These are phyloP conservation scores for Mergus octosetaceus DNA, from an alignment of 2,797 vertebrate species.

Conservation along the genomic window DNA sequence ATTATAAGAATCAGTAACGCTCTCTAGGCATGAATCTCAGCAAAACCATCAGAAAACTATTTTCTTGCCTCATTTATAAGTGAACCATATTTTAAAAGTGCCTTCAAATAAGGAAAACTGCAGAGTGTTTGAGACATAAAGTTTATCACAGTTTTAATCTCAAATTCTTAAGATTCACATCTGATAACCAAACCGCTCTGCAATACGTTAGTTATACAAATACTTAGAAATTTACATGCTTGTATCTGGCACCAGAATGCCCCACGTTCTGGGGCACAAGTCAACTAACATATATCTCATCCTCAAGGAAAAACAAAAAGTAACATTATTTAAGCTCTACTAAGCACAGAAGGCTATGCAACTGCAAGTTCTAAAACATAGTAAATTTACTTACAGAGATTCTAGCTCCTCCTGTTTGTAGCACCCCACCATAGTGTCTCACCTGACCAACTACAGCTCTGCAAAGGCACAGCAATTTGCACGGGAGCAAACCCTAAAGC, in stretches of 20 bases:
- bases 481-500: neutral
- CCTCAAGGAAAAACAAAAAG: neutral
- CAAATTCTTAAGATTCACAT: neutral
- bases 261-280: neutral
- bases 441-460: neutral
- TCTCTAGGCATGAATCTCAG: neutral
- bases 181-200: slow-evolving; percentile 14
- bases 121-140: neutral
- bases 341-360: neutral
- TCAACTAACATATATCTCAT: neutral
- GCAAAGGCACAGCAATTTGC: neutral
- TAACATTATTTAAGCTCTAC: neutral
- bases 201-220: neutral
- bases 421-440: neutral
- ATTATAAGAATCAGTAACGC: neutral
- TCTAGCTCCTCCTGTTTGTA: neutral
- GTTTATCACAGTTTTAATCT: neutral
- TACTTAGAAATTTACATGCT: neutral
- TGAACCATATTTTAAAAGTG: neutral
- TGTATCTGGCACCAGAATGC: neutral
- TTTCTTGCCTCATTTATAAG: neutral
- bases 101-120: neutral
- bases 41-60: slow-evolving; percentile 6
- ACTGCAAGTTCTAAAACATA: neutral
- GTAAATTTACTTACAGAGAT: neutral